Conservation (phyloP, 2,888 invertebrate species). For the Cheilosia vernalis region DNA sequence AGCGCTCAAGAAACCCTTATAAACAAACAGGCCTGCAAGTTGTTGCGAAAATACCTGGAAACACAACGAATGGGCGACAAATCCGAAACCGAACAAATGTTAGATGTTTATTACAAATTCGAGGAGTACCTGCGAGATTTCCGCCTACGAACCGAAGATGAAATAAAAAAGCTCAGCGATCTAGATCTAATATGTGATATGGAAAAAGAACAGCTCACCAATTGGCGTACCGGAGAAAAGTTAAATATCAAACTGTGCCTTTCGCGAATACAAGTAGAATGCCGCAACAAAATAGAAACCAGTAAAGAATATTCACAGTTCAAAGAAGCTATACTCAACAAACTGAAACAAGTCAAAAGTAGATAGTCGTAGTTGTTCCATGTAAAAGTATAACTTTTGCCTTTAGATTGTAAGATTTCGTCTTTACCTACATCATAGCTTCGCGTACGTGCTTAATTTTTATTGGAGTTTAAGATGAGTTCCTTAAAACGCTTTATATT, state of each 20-base stretch:
- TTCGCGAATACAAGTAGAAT: slow-evolving; percentile 79
- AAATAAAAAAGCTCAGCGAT: slow-evolving; percentile 80
- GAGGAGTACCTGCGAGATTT: slow-evolving; percentile 77
- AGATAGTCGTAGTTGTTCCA: slow-evolving; percentile 26
- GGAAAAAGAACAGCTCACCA: slow-evolving; percentile 79
- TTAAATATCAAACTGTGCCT: slow-evolving; percentile 80
- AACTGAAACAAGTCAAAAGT: slow-evolving; percentile 76
- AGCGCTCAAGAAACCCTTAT: slow-evolving; percentile 80
- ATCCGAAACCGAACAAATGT: slow-evolving; percentile 78
- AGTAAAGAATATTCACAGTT: slow-evolving; percentile 79
- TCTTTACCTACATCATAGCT: slow-evolving; percentile 47
- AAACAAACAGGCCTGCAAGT: slow-evolving; percentile 77
- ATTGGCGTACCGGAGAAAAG: slow-evolving; percentile 78
- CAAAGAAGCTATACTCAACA: slow-evolving; percentile 79
- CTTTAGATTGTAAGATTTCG: slow-evolving; percentile 18
- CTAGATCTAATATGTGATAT: slow-evolving; percentile 79
- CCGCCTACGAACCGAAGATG: slow-evolving; percentile 78
- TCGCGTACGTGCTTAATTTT: slow-evolving; percentile 57
- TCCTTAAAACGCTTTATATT: slow-evolving; percentile 46
- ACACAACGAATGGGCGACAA: slow-evolving; percentile 79
- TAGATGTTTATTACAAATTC: slow-evolving; percentile 81
- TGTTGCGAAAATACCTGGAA: slow-evolving; percentile 79
- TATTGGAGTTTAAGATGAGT: slow-evolving; percentile 1
- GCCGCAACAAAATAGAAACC: slow-evolving; percentile 80
- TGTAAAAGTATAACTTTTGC: slow-evolving; percentile 34